Evolutionary conservation across 2,888 invertebrate genomes (phyloP), one percentile per base, ranked within the genome.

Genomic region (Plebejus melissa): DNA sequence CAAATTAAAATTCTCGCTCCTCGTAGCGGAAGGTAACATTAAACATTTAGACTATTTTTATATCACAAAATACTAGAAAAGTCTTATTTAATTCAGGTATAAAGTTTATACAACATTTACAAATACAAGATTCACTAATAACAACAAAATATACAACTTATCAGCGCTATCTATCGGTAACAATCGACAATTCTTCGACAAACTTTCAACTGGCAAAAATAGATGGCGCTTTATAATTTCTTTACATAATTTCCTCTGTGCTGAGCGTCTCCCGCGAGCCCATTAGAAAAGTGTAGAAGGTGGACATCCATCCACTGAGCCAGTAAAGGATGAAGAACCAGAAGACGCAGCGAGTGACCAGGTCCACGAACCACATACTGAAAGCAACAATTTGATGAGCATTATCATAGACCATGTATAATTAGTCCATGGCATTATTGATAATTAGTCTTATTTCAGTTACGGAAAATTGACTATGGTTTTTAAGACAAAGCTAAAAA

Each of bases 341-440:
- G 89, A 97, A 96, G 28, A 97, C 83, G 0, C 95, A 93, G 82
- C 96, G 96, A 70, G 96, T 95, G 4, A 97, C 85, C 54, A 96
- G 90, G 84, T 98, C 98, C 6, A 98, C 96, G 89, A 95, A 96
- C 93, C 97, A 98, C 97, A 98, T 98, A 75, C 98, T 98, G 94
- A 91, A 95, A 82, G 81, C n/a, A 11, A 83, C 82, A 83, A 77
- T 16, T 71, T 38, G 28, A 22, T 28, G 16, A 54, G 16, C 13
- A 16, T 54, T 54, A 16, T 22, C 22, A 22, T 22, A 22, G 22
- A 22, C 22, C 22, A 22, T 22, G 22, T 22, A 22, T 22, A 22
- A 22, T 22, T 22, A 22, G 22, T 22, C 22, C 22, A 22, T 22
- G 22, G 22, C 22, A 22, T 22, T 22, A 22, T 22, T 22, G 22